Evolutionary conservation across 2,888 invertebrate species (phyloP).

Genomic region (Diaprepes abbreviatus): DNA sequence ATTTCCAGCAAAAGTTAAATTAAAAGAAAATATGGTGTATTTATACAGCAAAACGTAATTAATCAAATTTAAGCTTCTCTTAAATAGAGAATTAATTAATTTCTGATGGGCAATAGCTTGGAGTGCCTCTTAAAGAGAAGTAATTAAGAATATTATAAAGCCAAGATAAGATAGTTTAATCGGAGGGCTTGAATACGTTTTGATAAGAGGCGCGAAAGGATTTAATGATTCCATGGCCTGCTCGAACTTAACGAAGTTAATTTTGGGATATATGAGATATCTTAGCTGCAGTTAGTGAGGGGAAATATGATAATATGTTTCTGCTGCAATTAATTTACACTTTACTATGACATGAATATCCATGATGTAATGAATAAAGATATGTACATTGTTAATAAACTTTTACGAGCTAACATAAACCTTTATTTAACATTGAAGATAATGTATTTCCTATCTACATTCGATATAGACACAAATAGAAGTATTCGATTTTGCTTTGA

Average conservation of each 20-base stretch:
- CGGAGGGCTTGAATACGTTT: neutral
- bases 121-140: conserved; percentile 20
- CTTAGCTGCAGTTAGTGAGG: neutral
- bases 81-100: conserved; percentile 37
- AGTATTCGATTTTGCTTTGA: no score
- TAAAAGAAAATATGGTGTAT: no score
- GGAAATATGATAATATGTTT: neutral
- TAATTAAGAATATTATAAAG: conserved; percentile 39
- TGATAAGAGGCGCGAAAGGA: conserved; percentile 5
- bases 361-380: no score
- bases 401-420: no score
- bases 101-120: conserved; percentile 28
- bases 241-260: conserved; percentile 4
- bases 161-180: conserved; percentile 27
- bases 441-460: no score
- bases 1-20: no score
- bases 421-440: no score
- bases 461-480: no score
- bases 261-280: neutral
- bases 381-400: no score
- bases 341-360: neutral
- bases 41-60: conserved; percentile 26
- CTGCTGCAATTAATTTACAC: neutral
- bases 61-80: conserved; percentile 28
- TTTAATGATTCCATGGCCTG: conserved; percentile 3